Percentiles rank a stretch among this genome's conserved stretches.
Evolutionary conservation across 2,888 invertebrate genomes (phyloP).

Genomic region (Hemistola chrysoprasaria): DNA sequence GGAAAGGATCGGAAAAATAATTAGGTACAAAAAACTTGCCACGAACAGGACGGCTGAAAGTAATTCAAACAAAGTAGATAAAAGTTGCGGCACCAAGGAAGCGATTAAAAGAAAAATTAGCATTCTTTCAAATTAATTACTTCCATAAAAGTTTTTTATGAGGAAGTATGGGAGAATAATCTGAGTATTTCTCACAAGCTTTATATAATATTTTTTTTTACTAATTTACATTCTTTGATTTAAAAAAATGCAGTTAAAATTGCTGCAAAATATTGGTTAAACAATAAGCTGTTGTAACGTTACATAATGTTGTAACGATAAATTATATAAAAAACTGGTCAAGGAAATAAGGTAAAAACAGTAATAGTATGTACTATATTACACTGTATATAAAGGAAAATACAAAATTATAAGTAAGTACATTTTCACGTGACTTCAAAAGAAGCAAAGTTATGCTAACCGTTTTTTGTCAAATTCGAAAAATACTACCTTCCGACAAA

Average conservation of each 20-base stretch:
- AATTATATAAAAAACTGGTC: too few relatives aligned
- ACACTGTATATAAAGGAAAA: too few relatives aligned
- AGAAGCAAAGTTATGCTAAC: not conserved
- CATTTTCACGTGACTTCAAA: not conserved
- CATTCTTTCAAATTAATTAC: slow-evolving; percentile 80
- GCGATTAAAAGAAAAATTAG: slow-evolving; percentile 80
- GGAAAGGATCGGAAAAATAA: too few relatives aligned
- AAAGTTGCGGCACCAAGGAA: slow-evolving; percentile 76
- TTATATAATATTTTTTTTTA: slow-evolving; percentile 38
- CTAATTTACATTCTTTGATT: slow-evolving; percentile 24
- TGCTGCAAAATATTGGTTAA: too few relatives aligned
- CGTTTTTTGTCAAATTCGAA: not conserved
- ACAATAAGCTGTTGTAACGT: too few relatives aligned
- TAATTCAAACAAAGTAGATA: slow-evolving; percentile 80
- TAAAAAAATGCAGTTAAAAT: too few relatives aligned
- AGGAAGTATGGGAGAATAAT: slow-evolving; percentile 58
- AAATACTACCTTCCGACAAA: not conserved
- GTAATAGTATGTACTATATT: too few relatives aligned
- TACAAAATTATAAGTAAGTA: too few relatives aligned
- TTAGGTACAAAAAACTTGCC: slow-evolving; percentile 51
- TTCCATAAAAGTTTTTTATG: slow-evolving; percentile 72
- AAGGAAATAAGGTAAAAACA: too few relatives aligned
- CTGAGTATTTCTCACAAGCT: slow-evolving; percentile 48
- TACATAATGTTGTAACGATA: too few relatives aligned
- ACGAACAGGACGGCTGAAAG: slow-evolving; percentile 66